These are phyloP conservation scores for Heliconius sara DNA, from an alignment of 2,888 invertebrate genomes.

Conservation along the genomic window DNA sequence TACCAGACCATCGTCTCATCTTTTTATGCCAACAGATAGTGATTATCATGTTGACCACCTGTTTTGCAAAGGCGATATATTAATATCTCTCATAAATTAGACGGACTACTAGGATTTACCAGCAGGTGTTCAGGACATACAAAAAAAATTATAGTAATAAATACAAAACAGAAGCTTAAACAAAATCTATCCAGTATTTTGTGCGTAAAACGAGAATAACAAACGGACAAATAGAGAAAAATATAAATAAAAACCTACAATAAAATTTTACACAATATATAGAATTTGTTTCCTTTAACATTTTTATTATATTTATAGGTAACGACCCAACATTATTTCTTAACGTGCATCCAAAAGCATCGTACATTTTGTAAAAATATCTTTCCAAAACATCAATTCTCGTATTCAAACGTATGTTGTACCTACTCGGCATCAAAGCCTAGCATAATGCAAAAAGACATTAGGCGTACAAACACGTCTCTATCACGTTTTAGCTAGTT, in stretches of 20 bases:
- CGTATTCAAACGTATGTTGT: constrained; percentile 24
- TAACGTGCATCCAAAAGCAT: constrained; percentile 32
- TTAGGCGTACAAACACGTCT: constrained; percentile 40
- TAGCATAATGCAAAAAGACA: constrained; percentile 44
- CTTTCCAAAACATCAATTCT: constrained; percentile 35
- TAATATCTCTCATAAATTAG: too few species aligned
- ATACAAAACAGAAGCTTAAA: neutral
- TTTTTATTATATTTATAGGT: neutral
- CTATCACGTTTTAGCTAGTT: constrained; percentile 40
- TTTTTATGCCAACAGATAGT: too few species aligned
- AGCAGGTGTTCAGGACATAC: neutral
- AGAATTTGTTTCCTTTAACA: neutral
- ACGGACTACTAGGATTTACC: neutral
- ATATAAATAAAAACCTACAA: neutral
- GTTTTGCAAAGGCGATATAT: too few species aligned
- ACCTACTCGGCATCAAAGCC: constrained; percentile 20
- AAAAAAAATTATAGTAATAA: neutral
- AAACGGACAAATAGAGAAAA: neutral
- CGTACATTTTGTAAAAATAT: constrained; percentile 36
- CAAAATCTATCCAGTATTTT: neutral
- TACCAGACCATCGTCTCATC: too few species aligned
- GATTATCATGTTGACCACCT: too few species aligned
- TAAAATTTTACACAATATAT: neutral
- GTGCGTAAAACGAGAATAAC: neutral
- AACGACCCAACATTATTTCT: constrained; percentile 5